These are phyloP conservation scores for Poeciliopsis turrubarensis DNA, from an alignment of 2,113 vertebrate species.

Conservation along the genomic window DNA sequence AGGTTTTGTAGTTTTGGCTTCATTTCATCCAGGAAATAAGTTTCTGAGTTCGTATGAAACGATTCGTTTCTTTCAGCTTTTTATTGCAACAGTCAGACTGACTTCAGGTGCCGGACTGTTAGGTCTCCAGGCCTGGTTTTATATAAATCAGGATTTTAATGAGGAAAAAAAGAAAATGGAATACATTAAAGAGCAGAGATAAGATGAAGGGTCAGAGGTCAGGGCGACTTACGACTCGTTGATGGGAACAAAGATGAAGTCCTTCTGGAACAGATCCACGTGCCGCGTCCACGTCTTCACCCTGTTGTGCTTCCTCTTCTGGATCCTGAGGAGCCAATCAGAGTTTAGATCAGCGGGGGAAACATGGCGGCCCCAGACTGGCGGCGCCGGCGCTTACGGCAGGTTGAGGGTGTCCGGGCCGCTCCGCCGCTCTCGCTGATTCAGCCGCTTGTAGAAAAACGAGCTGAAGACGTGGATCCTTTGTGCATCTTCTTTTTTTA, in stretches of 20 bases:
- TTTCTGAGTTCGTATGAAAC: too few relatives aligned
- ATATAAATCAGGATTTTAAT: too few relatives aligned
- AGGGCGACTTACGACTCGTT: constrained; percentile 93
- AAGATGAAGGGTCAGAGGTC: too few relatives aligned
- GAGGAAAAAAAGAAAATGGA: too few relatives aligned
- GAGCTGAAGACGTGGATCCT: constrained; percentile 98
- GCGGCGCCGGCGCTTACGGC: constrained; percentile 83
- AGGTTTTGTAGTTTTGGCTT: too few relatives aligned
- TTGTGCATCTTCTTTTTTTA: constrained; percentile 92
- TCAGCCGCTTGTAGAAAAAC: constrained; percentile 98
- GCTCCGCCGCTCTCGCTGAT: constrained; percentile 92
- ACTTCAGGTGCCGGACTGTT: too few relatives aligned
- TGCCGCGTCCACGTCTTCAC: constrained; percentile 99
- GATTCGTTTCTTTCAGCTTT: too few relatives aligned
- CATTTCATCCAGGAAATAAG: too few relatives aligned
- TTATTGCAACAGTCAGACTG: too few relatives aligned
- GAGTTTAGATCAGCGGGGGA: neutral
- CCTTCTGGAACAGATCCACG: constrained; percentile 98
- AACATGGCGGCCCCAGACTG: too few relatives aligned
- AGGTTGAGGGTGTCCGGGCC: constrained; percentile 86
- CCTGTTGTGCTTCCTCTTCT: constrained; percentile 92
- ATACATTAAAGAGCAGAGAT: neutral
- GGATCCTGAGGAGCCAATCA: constrained; percentile 81
- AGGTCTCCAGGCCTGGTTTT: too few relatives aligned
- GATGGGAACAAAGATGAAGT: constrained; percentile 98